Conservation (phyloP, 2,797 vertebrate genomes). For the Moxostoma hubbsi region DNA sequence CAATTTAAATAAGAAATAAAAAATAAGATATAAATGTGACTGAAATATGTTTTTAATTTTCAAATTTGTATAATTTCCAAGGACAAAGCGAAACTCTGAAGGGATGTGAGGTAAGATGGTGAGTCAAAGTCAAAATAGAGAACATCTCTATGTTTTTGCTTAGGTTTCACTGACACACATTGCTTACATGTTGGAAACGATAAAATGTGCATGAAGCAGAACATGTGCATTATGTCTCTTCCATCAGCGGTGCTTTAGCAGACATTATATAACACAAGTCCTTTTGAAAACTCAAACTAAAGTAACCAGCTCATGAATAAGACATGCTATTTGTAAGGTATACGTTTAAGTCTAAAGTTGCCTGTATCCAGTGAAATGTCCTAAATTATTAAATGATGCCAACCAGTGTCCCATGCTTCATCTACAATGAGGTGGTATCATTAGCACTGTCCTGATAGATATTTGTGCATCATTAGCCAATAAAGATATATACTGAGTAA, state of each 20-base stretch:
- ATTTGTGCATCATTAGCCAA: constrained; percentile 42
- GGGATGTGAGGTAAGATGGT: neutral
- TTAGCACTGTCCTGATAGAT: constrained; percentile 62
- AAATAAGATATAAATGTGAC: no score
- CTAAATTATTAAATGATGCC: constrained; percentile 74
- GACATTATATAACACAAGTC: constrained; percentile 58
- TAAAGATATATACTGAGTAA: neutral
- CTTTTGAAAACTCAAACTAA: constrained; percentile 58
- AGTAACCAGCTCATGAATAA: constrained; percentile 73
- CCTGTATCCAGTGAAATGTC: constrained; percentile 75
- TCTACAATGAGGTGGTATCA: constrained; percentile 66
- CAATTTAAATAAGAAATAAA: no score
- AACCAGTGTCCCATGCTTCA: constrained; percentile 71
- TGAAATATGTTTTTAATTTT: no score
- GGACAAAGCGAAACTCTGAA: no score
- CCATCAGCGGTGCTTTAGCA: neutral
- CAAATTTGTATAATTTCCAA: no score
- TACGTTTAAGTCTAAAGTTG: constrained; percentile 77
- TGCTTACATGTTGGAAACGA: neutral
- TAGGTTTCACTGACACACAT: no score
- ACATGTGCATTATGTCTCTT: constrained; percentile 33
- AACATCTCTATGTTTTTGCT: neutral
- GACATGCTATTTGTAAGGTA: constrained; percentile 72
- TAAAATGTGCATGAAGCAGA: constrained; percentile 29
- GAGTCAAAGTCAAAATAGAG: neutral